Evolutionary conservation across 92 coral and sea anemone species (phyloP).

Genomic region (Palythoa grandis): DNA sequence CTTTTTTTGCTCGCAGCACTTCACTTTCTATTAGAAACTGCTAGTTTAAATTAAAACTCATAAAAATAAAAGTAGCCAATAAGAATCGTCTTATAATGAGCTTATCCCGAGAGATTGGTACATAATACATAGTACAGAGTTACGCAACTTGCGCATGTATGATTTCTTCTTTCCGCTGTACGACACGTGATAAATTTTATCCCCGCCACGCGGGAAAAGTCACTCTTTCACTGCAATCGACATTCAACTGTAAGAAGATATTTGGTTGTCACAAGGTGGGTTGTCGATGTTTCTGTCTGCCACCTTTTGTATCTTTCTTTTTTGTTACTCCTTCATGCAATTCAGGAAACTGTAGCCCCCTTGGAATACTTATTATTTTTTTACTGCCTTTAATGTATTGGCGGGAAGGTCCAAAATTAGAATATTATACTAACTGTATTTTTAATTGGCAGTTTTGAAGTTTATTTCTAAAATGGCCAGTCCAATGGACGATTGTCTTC

Average conservation of each 20-base stretch:
- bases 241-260: not conserved
- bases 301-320: not conserved
- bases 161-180: slow-evolving; percentile 16
- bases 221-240: not conserved
- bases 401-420: not conserved
- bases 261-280: not conserved
- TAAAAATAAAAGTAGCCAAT: too few relatives aligned
- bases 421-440: not conserved
- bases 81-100: too few relatives aligned
- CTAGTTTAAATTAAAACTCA: too few relatives aligned
- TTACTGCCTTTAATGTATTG: not conserved
- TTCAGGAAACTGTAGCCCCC: not conserved
- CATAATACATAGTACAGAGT: not conserved
- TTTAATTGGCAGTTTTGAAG: not conserved
- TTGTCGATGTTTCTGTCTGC: not conserved
- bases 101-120: too few relatives aligned
- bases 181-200: slow-evolving; percentile 36
- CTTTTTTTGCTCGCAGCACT: too few relatives aligned
- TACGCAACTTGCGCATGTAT: slow-evolving; percentile 32
- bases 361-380: too few relatives aligned
- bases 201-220: slow-evolving; percentile 16
- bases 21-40: too few relatives aligned
- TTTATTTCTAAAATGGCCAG: slow-evolving; percentile 13
- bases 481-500: slow-evolving; percentile 55
- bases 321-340: not conserved